A percentile compares a stretch with the other conserved stretches of the same genome.
These are phyloP conservation scores for Sebastes schlegelii DNA, from an alignment of 2,113 vertebrate species.

Conservation along the genomic window DNA sequence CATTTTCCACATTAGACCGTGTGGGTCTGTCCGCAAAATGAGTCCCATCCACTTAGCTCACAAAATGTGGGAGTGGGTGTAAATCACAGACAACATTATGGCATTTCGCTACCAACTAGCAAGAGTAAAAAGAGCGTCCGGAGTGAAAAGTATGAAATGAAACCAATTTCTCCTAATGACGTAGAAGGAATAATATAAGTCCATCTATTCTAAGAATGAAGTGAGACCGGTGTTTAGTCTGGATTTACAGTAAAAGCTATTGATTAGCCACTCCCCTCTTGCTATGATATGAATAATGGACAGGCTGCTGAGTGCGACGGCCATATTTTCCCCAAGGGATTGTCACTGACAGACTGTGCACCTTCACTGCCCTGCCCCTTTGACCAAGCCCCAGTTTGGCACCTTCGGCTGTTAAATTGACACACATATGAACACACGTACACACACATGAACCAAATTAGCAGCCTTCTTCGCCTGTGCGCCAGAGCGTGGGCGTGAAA, in stretches of 20 bases:
- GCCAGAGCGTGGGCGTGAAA: constrained; percentile 74
- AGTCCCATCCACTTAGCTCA: constrained; percentile 75
- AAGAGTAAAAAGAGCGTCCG: constrained; percentile 18
- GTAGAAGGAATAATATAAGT: constrained; percentile 40
- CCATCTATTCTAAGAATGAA: constrained; percentile 58
- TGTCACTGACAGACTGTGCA: constrained; percentile 25
- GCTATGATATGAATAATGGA: constrained; percentile 60
- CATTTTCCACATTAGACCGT: constrained; percentile 76
- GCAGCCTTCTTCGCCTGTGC: constrained; percentile 48
- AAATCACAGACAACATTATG: constrained; percentile 60
- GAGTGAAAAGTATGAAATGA: constrained; percentile 30
- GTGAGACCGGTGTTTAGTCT: constrained; percentile 54
- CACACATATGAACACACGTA: constrained; percentile 26
- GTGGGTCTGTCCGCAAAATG: constrained; percentile 65
- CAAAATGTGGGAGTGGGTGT: constrained; percentile 55
- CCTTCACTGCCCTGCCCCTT: constrained; percentile 10
- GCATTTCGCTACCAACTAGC: constrained; percentile 48
- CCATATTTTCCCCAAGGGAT: constrained; percentile 35
- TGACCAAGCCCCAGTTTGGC: constrained; percentile 15
- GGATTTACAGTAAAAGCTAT: constrained; percentile 71
- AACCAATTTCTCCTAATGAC: constrained; percentile 44
- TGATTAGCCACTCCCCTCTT: constrained; percentile 64
- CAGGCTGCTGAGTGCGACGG: constrained; percentile 52
- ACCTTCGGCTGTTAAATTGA: constrained; percentile 45
- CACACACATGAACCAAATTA: constrained; percentile 70